A percentile compares a stretch with the other conserved stretches of the same genome.
Conservation (phyloP, 2,113 vertebrate species). For the Platysternon megacephalum region DNA sequence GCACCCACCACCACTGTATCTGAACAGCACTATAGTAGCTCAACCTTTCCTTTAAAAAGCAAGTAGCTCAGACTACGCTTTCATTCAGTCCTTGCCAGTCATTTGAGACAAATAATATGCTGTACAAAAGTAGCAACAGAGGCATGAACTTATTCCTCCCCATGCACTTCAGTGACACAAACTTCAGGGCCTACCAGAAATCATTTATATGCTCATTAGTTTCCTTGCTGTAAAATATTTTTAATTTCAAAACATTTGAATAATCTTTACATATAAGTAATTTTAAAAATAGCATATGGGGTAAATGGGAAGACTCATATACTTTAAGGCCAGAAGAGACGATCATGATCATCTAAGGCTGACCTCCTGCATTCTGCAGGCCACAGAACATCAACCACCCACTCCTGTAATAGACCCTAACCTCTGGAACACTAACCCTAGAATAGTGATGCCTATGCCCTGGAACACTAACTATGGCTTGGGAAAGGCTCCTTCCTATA, state of each 20-base stretch:
- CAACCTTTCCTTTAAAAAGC: neutral
- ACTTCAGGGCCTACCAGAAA: neutral
- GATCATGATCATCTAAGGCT: neutral
- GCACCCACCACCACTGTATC: neutral
- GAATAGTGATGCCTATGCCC: too few relatives aligned
- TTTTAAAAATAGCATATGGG: neutral
- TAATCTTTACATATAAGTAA: neutral
- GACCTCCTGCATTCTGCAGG: neutral
- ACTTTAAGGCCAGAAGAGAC: neutral
- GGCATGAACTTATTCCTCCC: neutral
- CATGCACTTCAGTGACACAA: neutral
- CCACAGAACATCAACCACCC: too few relatives aligned
- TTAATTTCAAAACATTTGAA: neutral
- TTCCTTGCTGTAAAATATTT: neutral
- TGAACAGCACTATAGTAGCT: neutral
- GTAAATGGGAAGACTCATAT: neutral
- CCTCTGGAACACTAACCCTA: too few relatives aligned
- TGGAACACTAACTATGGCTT: too few relatives aligned
- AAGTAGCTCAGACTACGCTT: neutral
- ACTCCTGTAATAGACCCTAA: too few relatives aligned
- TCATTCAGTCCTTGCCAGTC: neutral
- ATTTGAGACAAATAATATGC: neutral
- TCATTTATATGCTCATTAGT: neutral
- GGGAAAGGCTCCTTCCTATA: too few relatives aligned
- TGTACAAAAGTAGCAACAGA: neutral